Evolutionary conservation across 2,888 invertebrate genomes (phyloP), one percentile per base, ranked within the genome.

Genomic region (Willowsia nigromaculata): DNA sequence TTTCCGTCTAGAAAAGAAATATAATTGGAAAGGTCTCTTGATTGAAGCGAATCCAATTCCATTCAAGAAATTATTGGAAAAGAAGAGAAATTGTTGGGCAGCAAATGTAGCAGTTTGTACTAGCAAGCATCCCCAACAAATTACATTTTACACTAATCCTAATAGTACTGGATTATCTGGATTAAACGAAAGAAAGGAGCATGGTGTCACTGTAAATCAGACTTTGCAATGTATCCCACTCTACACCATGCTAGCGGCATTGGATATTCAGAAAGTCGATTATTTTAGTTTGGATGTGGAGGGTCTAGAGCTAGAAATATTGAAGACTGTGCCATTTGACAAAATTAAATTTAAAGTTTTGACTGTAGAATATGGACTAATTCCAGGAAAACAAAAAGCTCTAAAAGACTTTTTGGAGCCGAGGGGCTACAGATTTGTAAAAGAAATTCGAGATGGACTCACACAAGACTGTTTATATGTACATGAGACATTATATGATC

Each of bases 11-110:
- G 94, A 94, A 91, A 91, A 92, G 78, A 90, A 91, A 6, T 90
- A 93, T n/a, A 93, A 93, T 22, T 94, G 94, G 94, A 92, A 89
- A 6, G 94, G 93, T 0, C 81, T 94, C 9, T 91, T 94, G 11
- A 92, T 94, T 37, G 94, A 94, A 91, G 93, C 93, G n/a, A 93
- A 94, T 88, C 93, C 93, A 9, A 90, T 80, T 13, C 93, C 93
- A 68, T 93, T 93, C 84, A 81, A 90, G 15, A 86, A 90, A 40
- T 88, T 94, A 50, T 68, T 92, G 50, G 85, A 80, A 7, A 93
- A 93, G 85, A 90, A 93, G 81, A 88, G 94, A 40, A 93, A 93
- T 87, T 93, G 93, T 4, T 93, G 93, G 92, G 90, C 93, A 5
- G 92, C 93, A 27, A 93, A 93, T 90, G 93, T 43, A 22, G 86